A percentile compares a stretch with the other conserved stretches of the same genome.
Evolutionary conservation across 2,113 vertebrate genomes (phyloP).

Genomic region (Dipodomys merriami): DNA sequence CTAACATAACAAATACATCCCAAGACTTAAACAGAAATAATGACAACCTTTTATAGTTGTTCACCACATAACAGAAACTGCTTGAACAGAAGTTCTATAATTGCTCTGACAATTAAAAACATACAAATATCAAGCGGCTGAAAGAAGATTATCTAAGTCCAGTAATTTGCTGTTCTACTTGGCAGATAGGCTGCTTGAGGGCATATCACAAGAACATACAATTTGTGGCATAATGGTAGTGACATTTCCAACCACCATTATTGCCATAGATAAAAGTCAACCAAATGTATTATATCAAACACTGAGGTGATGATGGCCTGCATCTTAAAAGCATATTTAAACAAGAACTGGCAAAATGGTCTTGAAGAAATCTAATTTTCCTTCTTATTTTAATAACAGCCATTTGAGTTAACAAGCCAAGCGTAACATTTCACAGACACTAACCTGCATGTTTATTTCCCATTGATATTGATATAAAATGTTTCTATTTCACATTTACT

Average conservation of each 20-base stretch:
- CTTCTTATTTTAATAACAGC: slow-evolving; percentile 42
- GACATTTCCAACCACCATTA: slow-evolving; percentile 86
- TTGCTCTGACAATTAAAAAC: slow-evolving; percentile 87
- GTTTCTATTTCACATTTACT: slow-evolving; percentile 59
- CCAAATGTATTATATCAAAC: slow-evolving; percentile 78
- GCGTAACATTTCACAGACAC: slow-evolving; percentile 29
- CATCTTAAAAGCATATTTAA: slow-evolving; percentile 65
- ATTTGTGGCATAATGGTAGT: slow-evolving; percentile 76
- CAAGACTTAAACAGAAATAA: slow-evolving; percentile 47
- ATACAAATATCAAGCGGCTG: slow-evolving; percentile 81
- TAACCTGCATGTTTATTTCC: slow-evolving; percentile 57
- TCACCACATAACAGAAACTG: slow-evolving; percentile 65
- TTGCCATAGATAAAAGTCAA: slow-evolving; percentile 80
- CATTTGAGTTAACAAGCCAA: slow-evolving; percentile 37
- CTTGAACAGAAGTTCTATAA: slow-evolving; percentile 76
- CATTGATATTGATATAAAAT: slow-evolving; percentile 62
- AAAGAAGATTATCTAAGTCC: slow-evolving; percentile 79
- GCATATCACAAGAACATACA: slow-evolving; percentile 79
- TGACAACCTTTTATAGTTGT: slow-evolving; percentile 61
- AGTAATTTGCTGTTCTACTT: slow-evolving; percentile 82
- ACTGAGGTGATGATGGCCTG: not conserved
- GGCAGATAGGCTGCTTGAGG: slow-evolving; percentile 82
- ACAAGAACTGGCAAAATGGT: slow-evolving; percentile 26
- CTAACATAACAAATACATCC: slow-evolving; percentile 42
- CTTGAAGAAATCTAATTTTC: slow-evolving; percentile 52